Percentiles rank a stretch among this genome's conserved stretches.
phyloP scores from a whole-genome alignment of 2,113 vertebrate species.

The Promerops cafer region DNA sequence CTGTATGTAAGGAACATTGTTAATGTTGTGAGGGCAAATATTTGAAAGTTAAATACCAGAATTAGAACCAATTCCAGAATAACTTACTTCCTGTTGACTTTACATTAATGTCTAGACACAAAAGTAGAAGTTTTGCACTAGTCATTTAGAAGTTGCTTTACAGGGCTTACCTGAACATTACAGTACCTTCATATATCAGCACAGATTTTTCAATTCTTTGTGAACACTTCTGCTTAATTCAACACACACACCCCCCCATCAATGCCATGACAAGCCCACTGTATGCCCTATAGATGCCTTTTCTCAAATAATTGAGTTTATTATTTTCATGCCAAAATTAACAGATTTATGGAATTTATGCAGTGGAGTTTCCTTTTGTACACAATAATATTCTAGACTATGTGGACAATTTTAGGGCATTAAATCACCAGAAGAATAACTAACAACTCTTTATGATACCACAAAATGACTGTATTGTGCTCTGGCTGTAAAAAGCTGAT shows the following conservation, averaged over 20 bases:
- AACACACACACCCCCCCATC: not conserved
- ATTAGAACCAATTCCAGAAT: not conserved
- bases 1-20: not conserved
- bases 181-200: not conserved
- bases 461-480: conserved; percentile 35
- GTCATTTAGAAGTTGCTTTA: not conserved
- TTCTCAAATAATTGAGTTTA: conserved; percentile 2
- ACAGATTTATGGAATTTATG: not conserved
- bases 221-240: not conserved
- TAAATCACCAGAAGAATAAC: conserved; percentile 23
- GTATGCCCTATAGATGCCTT: not conserved
- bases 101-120: not conserved
- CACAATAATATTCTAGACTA: not conserved
- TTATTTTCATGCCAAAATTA: conserved; percentile 5
- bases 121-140: not conserved
- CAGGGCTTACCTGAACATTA: not conserved
- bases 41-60: not conserved
- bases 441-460: conserved; percentile 28
- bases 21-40: not conserved
- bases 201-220: not conserved
- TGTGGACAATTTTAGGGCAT: not conserved
- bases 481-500: conserved; percentile 40
- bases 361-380: not conserved
- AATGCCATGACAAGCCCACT: not conserved
- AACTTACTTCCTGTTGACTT: not conserved